Evolutionary conservation across 2,888 invertebrate genomes (phyloP).

Genomic region (Hyppa rectilinea): DNA sequence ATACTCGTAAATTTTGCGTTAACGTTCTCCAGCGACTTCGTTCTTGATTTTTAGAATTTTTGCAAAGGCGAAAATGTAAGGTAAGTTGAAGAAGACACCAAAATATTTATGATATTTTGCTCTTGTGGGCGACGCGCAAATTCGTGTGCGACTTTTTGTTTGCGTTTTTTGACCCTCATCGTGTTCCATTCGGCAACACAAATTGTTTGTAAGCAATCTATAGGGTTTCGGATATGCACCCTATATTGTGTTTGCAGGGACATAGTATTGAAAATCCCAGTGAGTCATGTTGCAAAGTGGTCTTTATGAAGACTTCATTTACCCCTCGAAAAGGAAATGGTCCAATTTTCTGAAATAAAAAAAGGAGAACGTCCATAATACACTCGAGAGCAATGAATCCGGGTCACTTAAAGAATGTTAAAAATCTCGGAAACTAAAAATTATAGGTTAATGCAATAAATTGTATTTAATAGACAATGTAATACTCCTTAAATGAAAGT

Average conservation of each 20-base stretch:
- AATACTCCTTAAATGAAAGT: too few relatives aligned
- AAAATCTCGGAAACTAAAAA: too few relatives aligned
- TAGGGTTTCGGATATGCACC: not conserved
- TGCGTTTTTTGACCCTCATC: slow-evolving; percentile 20
- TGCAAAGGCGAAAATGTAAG: slow-evolving; percentile 1
- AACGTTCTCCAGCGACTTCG: slow-evolving; percentile 33
- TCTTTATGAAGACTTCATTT: not conserved
- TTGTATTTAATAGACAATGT: too few relatives aligned
- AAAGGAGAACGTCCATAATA: slow-evolving; percentile 1
- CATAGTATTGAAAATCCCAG: slow-evolving; percentile 9
- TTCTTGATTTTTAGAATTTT: slow-evolving; percentile 41
- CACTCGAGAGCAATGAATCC: too few relatives aligned
- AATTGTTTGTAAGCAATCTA: slow-evolving; percentile 1
- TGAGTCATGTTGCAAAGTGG: not conserved
- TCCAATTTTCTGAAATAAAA: not conserved
- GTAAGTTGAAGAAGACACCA: slow-evolving; percentile 7
- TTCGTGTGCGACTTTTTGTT: slow-evolving; percentile 8
- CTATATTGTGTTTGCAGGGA: not conserved
- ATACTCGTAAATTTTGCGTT: slow-evolving; percentile 40
- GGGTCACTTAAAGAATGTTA: too few relatives aligned
- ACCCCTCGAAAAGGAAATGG: not conserved
- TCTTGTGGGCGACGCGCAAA: too few relatives aligned
- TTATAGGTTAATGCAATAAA: too few relatives aligned
- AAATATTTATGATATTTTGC: slow-evolving; percentile 43
- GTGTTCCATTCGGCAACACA: not conserved